Base-by-base conservation (phyloP, 2,888 invertebrate genomes). In the Anthrax anthrax region DNA sequence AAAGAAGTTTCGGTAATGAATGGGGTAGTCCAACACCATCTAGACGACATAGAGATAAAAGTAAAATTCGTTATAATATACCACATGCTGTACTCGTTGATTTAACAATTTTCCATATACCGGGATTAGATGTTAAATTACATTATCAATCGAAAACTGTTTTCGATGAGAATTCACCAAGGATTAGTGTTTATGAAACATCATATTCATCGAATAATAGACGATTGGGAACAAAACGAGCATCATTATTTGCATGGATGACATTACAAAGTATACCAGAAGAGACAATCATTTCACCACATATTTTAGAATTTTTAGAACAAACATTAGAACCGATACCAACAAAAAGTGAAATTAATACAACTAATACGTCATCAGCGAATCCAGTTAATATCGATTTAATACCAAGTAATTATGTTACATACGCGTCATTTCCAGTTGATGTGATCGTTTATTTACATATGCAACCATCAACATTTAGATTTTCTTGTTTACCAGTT, bases 371-470 rank as follows among this genome's bases (percentile, higher is more conserved):
- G 1, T 64, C 65, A 2, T 61, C 64, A 2, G 56, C 60, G 17
- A 62, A 63, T 50, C 60, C 67, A 1, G 69, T 61, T 1, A 74
- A 69, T 60, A 71, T 73, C 58, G 77, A 74, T 55, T 64, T 71
- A n/a, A 70, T 75, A 36, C 76, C 79, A 53, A 79, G 80, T 57
- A 81, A 81, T 1, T 83, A 83, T 67, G 87, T 86, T 60, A 86
- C 84, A 54, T 89, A 89, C 63, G 85, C 90, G 36, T 91, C 94
- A 46, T 96, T 98, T 67, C 97, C 97, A 0, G 95, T 98, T 1
- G 97, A 98, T 70, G 95, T 98, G 19, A 89, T 98, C 56, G 95
- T 98, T 38, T 95, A 95, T 70, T 90, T 98, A 72, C 90, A 92
- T 68, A 95, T 97, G 82, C 94, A 96, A 65, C 95, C 96, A 1